Evolutionary conservation across 2,113 vertebrate genomes (phyloP).

Genomic region (Oreochromis spilurus): DNA sequence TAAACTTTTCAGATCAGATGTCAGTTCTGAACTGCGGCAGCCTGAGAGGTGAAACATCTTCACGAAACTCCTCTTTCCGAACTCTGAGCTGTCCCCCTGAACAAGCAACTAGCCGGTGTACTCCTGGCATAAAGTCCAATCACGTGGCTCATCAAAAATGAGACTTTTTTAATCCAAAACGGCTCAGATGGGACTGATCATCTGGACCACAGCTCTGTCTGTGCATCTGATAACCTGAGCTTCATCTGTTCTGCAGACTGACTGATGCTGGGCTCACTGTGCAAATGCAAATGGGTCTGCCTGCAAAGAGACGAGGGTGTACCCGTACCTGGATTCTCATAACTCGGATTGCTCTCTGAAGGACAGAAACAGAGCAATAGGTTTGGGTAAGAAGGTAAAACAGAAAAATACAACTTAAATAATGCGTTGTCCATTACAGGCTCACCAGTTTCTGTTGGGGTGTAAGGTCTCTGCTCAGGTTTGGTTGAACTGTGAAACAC

Average conservation of each 20-base stretch:
- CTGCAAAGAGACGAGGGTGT: background rate
- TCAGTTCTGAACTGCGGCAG: background rate
- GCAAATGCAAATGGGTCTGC: background rate
- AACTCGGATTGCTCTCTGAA: constrained; percentile 54
- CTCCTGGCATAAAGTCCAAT: background rate
- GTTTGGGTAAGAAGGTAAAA: background rate
- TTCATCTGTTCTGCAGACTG: background rate
- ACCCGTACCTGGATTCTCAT: constrained; percentile 43
- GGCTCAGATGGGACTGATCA: background rate
- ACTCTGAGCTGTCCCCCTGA: background rate
- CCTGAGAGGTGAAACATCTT: background rate
- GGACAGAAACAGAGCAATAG: background rate
- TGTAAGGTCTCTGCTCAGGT: background rate
- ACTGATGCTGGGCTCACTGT: background rate
- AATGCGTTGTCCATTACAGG: background rate
- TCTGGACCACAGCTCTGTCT: background rate
- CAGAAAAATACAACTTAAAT: background rate
- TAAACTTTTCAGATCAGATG: background rate
- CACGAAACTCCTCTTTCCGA: background rate
- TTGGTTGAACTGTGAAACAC: background rate
- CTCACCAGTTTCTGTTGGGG: constrained; percentile 22
- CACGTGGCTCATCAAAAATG: background rate
- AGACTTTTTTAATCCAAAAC: background rate
- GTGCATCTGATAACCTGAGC: background rate
- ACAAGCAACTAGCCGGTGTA: background rate